Percentiles rank a stretch among this genome's conserved stretches.
phyloP scores from a whole-genome alignment of 2,113 vertebrate genomes.

The Clarias magur region DNA sequence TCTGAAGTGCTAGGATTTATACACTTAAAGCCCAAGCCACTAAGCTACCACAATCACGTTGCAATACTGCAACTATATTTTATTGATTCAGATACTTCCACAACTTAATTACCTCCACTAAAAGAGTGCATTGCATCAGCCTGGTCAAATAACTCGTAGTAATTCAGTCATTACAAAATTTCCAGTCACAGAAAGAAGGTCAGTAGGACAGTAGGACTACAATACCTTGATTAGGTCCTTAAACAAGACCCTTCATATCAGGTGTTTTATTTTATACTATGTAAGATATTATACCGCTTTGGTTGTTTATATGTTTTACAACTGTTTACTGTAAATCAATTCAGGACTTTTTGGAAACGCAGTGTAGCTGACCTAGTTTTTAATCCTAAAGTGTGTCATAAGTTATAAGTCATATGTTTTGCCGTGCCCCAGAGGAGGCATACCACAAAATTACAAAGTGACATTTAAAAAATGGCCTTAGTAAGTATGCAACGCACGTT shows the following conservation, averaged over 20 bases:
- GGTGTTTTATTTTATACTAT: background rate
- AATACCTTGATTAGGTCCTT: background rate
- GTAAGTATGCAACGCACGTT: background rate
- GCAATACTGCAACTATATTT: background rate
- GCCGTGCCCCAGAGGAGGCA: no score
- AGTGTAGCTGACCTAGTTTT: background rate
- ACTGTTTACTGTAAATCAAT: no score
- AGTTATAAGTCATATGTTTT: background rate
- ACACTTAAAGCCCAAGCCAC: background rate
- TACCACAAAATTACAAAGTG: no score
- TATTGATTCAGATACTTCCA: background rate
- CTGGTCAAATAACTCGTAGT: no score
- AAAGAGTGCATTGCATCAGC: no score
- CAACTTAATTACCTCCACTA: background rate
- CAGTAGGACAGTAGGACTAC: background rate
- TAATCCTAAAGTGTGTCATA: background rate
- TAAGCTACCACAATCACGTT: background rate
- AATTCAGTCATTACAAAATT: background rate
- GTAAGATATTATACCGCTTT: background rate
- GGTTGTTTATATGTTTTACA: background rate
- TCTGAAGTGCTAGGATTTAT: no score
- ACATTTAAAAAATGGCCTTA: background rate
- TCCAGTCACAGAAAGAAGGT: background rate
- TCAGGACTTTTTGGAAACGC: no score
- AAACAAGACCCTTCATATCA: background rate